phyloP scores from a whole-genome alignment of 1,140 invertebrate genomes.

The Tetraneura akinire region DNA sequence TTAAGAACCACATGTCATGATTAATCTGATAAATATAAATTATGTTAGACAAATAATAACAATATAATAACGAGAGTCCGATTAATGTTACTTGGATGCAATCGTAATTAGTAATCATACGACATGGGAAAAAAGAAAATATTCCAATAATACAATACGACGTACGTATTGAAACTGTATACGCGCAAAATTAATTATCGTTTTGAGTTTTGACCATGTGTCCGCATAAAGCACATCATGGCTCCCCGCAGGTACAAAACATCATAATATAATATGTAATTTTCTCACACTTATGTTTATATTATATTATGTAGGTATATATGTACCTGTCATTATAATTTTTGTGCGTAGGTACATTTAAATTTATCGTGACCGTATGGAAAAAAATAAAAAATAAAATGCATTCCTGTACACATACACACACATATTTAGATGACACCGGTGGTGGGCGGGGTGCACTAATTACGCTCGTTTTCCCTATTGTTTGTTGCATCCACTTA shows the following conservation, averaged over 20 bases:
- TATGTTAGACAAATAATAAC: no score
- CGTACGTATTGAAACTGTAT: not conserved
- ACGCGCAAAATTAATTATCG: not conserved
- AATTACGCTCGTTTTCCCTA: conserved; percentile 22
- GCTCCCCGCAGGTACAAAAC: not conserved
- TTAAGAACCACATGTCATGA: no score
- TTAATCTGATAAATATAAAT: no score
- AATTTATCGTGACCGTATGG: not conserved
- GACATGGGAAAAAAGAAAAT: no score
- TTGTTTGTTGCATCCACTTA: not conserved
- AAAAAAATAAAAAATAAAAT: not conserved
- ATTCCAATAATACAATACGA: no score
- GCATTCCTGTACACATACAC: not conserved
- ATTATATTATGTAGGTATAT: no score
- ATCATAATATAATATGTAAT: no score
- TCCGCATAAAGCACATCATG: not conserved
- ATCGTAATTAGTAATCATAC: no score
- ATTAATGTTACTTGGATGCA: no score
- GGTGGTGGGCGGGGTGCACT: conserved; percentile 1
- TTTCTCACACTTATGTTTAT: not conserved
- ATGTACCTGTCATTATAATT: not conserved
- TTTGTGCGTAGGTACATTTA: not conserved
- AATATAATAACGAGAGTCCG: no score
- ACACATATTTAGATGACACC: conserved; percentile 12
- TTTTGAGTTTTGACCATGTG: not conserved